Percentiles rank a stretch among this genome's conserved stretches.
Evolutionary conservation across 2,888 invertebrate genomes (phyloP).

Genomic region (Drosophila formosana): DNA sequence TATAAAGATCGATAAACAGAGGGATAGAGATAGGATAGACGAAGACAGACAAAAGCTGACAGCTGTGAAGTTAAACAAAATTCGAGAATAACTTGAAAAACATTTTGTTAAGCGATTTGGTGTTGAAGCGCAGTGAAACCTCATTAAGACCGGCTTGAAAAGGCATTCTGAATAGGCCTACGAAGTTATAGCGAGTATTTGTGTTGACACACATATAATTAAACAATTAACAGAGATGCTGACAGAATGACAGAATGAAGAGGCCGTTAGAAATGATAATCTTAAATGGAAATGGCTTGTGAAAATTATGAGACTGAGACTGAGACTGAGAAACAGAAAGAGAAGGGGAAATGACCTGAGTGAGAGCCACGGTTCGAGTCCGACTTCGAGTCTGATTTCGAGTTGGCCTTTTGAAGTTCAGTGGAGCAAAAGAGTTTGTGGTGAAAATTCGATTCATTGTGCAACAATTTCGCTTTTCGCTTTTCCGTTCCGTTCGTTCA

Average conservation of each 20-base stretch:
- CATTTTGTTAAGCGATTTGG: neutral
- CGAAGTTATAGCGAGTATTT: conserved; percentile 2
- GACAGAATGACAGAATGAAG: conserved; percentile 22
- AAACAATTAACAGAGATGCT: conserved; percentile 42
- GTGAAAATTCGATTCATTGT: conserved; percentile 34
- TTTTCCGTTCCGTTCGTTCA: conserved; percentile 28
- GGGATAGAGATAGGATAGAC: neutral
- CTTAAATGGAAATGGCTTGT: conserved; percentile 10
- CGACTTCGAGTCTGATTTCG: neutral
- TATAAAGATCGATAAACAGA: too few species aligned
- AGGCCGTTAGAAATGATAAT: conserved; percentile 48
- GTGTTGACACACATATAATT: conserved; percentile 43
- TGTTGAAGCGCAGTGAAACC: conserved; percentile 22
- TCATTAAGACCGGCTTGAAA: conserved; percentile 18
- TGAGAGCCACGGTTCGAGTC: conserved; percentile 1
- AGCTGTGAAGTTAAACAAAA: neutral
- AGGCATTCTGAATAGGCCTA: conserved; percentile 13
- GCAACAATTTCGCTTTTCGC: conserved; percentile 32
- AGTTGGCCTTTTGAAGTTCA: conserved; percentile 18
- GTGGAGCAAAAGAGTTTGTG: conserved; percentile 24
- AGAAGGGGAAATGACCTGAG: conserved; percentile 11
- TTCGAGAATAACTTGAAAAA: neutral
- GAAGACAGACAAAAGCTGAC: neutral
- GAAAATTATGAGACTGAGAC: conserved; percentile 2
- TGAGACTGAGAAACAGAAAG: neutral